Conservation (phyloP, 2,797 vertebrate species). For the Etheostoma perlongum region DNA sequence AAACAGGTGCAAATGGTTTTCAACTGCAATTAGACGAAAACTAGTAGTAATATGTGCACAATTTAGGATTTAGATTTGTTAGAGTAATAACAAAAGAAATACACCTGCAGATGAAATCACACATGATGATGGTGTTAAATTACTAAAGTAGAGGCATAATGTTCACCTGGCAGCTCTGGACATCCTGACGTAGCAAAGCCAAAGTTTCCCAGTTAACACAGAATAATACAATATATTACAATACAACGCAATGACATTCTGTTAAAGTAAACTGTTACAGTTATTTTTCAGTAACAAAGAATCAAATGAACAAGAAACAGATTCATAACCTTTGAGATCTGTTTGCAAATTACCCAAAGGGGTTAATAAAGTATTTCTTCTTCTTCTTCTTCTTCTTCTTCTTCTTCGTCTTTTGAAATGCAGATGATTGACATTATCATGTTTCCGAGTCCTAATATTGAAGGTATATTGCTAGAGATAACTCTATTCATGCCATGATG, state of each 20-base stretch:
- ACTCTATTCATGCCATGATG: constrained; percentile 10
- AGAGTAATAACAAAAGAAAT: background rate
- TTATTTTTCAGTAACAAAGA: background rate
- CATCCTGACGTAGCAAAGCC: constrained; percentile 38
- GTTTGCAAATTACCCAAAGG: no score
- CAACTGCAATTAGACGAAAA: background rate
- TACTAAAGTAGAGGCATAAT: constrained; percentile 5
- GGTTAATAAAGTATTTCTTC: no score
- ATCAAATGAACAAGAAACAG: background rate
- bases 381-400: no score
- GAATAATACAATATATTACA: background rate
- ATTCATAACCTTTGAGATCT: no score
- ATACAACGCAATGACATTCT: background rate
- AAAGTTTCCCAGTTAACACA: constrained; percentile 27
- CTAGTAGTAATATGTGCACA: background rate
- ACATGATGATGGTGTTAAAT: constrained; percentile 19
- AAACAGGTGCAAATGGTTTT: background rate
- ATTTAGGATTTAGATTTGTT: background rate
- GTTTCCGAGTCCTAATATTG: background rate
- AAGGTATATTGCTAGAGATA: background rate
- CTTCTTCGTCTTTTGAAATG: background rate
- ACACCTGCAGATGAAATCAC: constrained; percentile 17
- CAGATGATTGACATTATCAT: background rate
- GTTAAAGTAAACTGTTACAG: background rate
- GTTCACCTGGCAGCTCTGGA: constrained; percentile 44